Base-by-base conservation (phyloP, 2,797 vertebrate genomes). In the Sparus aurata region DNA sequence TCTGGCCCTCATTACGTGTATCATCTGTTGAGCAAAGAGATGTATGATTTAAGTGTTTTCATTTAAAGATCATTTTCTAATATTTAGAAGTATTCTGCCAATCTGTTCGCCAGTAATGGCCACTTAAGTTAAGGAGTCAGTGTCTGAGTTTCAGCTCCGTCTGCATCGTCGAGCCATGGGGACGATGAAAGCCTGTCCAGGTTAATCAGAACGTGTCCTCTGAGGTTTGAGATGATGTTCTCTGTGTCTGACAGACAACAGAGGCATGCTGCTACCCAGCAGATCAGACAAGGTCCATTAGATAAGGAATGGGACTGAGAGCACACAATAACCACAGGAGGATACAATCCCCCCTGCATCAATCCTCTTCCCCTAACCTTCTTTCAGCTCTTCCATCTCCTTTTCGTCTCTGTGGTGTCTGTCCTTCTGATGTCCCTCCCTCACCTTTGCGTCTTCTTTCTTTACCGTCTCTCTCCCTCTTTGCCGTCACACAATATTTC, bases 251-350 rank as follows among this genome's bases (percentile, higher is more conserved):
- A 78, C 17, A 17, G 54, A 50, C 60, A 71, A 55, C 30, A 38
- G 55, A 75, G 60, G 63, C 49, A 3, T 27, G 47, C 27, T 46
- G 53, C 69, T 61, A 54, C 62, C 18, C 60, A 50, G 66, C 76
- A 69, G 47, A 82, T 85, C 83, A 82, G 75, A 74, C 55, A 25
- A 64, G 76, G 59, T 75, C 77, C 77, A 62, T 86, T 82, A 80
- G 77, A 80, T 74, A 82, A 77, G 77, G 77, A 63, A 64, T 62
- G 64, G 66, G 43, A 23, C 59, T 53, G 69, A 66, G 69, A 74
- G 69, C 25, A 49, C 53, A 83, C 68, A 58, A 49, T 79, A 66
- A 73, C 77, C 47, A 2, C 73, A 58, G 61, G 68, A 78, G 63
- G 80, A 74, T 58, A 60, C 46, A 79, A 69, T 79, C 38, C 63